phyloP scores from a whole-genome alignment of 2,888 invertebrate species.

The Dicroscelio sp. region DNA sequence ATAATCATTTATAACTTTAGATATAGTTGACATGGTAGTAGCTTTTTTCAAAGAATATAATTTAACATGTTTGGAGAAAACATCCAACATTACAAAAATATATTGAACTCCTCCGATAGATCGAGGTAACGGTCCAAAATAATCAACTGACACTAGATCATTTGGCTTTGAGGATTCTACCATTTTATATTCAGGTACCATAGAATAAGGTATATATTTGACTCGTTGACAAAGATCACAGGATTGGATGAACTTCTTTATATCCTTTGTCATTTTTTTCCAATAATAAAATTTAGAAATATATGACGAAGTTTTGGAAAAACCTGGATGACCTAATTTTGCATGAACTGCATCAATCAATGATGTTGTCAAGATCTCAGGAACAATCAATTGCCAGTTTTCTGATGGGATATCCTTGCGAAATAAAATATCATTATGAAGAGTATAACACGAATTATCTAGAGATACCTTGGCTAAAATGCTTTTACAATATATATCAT shows the following conservation, averaged over 20 bases:
- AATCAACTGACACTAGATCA: not conserved
- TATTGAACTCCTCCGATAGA: not conserved
- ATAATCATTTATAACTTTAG: not conserved
- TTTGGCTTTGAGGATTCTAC: too few relatives aligned
- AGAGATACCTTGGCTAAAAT: not conserved
- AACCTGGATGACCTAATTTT: too few relatives aligned
- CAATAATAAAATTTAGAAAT: too few relatives aligned
- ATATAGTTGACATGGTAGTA: not conserved
- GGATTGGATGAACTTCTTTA: too few relatives aligned
- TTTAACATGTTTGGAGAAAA: not conserved
- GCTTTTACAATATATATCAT: not conserved
- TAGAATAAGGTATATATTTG: too few relatives aligned
- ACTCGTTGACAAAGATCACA: too few relatives aligned
- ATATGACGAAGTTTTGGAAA: too few relatives aligned
- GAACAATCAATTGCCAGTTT: not conserved
- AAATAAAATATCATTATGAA: not conserved
- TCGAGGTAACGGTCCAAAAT: not conserved
- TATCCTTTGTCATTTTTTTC: too few relatives aligned
- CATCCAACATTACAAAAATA: not conserved
- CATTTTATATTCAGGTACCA: too few relatives aligned
- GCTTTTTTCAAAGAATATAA: not conserved
- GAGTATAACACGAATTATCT: not conserved
- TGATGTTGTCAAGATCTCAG: too few relatives aligned
- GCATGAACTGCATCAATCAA: too few relatives aligned
- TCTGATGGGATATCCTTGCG: not conserved